Percentiles rank a stretch among this genome's conserved stretches.
phyloP scores from a whole-genome alignment of 92 coral and sea anemone species.

The Porites evermanni region DNA sequence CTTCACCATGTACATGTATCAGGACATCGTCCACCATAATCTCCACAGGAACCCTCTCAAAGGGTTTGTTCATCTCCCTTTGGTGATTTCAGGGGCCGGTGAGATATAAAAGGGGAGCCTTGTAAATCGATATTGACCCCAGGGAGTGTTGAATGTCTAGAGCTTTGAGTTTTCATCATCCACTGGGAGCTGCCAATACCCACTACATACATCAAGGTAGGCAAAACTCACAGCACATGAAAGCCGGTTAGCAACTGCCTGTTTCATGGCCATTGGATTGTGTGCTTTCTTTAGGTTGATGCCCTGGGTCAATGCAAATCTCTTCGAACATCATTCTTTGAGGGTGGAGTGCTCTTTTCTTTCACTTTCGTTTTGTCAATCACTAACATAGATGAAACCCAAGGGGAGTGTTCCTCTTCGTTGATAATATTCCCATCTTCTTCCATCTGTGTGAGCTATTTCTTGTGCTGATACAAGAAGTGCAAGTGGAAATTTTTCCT shows the following conservation, averaged over 20 bases:
- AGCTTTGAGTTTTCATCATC: too few relatives aligned
- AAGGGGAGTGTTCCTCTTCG: conserved; percentile 53
- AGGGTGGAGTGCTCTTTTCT: too few relatives aligned
- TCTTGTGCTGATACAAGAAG: conserved; percentile 38
- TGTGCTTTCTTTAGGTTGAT: conserved; percentile 20
- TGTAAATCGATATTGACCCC: background rate
- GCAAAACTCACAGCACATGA: conserved; percentile 25
- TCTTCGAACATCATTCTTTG: conserved; percentile 20
- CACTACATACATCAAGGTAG: conserved; percentile 44
- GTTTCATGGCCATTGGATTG: conserved; percentile 40
- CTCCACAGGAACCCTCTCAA: conserved; percentile 60
- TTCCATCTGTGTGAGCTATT: conserved; percentile 57
- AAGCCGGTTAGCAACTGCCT: conserved; percentile 31
- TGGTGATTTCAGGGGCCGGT: conserved; percentile 61
- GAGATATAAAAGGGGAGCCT: conserved; percentile 64
- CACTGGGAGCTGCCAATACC: too few relatives aligned
- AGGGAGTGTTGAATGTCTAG: too few relatives aligned
- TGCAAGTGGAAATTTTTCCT: conserved; percentile 26
- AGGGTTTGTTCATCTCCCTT: conserved; percentile 63
- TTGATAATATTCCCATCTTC: conserved; percentile 59
- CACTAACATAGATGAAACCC: conserved; percentile 52
- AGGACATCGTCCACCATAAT: conserved; percentile 64
- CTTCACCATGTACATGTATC: conserved; percentile 58
- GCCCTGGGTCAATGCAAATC: conserved; percentile 26
- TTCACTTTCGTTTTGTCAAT: too few relatives aligned